These are phyloP conservation scores for Cynaeus angustus DNA, from an alignment of 2,888 invertebrate species.

Conservation along the genomic window DNA sequence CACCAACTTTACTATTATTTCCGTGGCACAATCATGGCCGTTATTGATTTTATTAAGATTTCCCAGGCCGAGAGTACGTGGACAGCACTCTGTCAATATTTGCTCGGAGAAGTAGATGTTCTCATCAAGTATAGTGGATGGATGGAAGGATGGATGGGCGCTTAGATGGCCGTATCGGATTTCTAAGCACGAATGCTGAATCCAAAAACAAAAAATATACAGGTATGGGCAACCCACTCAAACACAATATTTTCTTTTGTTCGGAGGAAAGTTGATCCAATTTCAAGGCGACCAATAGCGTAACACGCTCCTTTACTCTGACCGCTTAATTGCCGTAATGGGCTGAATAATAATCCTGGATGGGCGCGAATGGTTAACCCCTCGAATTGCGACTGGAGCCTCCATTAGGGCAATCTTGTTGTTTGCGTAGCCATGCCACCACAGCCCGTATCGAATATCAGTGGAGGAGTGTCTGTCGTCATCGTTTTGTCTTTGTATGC, in stretches of 20 bases:
- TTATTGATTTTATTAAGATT: slow-evolving; percentile 69
- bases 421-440: slow-evolving; percentile 67
- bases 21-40: slow-evolving; percentile 62
- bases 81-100: slow-evolving; percentile 77
- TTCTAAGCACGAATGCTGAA: slow-evolving; percentile 48
- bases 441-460: slow-evolving; percentile 46
- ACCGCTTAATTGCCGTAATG: slow-evolving; percentile 66
- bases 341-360: slow-evolving; percentile 63
- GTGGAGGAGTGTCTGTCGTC: slow-evolving; percentile 37
- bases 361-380: slow-evolving; percentile 71
- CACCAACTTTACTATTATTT: slow-evolving; percentile 53
- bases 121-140: slow-evolving; percentile 69
- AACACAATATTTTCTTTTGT: slow-evolving; percentile 19
- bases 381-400: slow-evolving; percentile 64
- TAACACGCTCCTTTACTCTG: too few species aligned
- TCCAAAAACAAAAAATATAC: slow-evolving; percentile 36
- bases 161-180: slow-evolving; percentile 53
- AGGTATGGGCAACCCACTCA: slow-evolving; percentile 14
- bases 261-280: slow-evolving; percentile 17
- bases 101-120: slow-evolving; percentile 80
- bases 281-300: slow-evolving; percentile 19
- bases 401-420: slow-evolving; percentile 70
- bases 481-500: slow-evolving; percentile 22
- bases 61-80: slow-evolving; percentile 67
- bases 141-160: slow-evolving; percentile 63